These are phyloP conservation scores for Benthosema pterotum DNA, from an alignment of 2,797 vertebrate genomes.

Conservation along the genomic window DNA sequence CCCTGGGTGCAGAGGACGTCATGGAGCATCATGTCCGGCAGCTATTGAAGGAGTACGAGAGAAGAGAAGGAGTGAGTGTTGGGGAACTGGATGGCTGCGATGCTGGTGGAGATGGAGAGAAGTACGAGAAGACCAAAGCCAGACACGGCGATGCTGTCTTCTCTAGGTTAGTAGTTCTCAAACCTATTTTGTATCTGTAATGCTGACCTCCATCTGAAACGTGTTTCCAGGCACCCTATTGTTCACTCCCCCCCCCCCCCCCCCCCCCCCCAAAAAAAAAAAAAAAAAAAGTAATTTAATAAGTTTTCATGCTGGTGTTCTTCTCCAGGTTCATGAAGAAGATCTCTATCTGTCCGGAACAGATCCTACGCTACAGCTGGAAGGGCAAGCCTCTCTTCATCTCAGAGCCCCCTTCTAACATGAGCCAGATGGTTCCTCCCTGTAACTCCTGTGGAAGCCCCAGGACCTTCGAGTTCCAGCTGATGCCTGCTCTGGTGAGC, in stretches of 20 bases:
- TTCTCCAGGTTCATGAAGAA: slow-evolving; percentile 89
- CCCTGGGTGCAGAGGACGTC: slow-evolving; percentile 67
- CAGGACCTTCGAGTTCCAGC: slow-evolving; percentile 90
- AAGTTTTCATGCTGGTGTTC: too few relatives aligned
- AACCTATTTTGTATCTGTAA: too few relatives aligned
- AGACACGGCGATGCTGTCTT: slow-evolving; percentile 84
- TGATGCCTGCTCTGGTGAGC: slow-evolving; percentile 91
- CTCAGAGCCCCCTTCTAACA: slow-evolving; percentile 56
- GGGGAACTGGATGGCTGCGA: slow-evolving; percentile 66
- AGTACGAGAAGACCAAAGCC: slow-evolving; percentile 86
- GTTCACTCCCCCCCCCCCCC: too few relatives aligned
- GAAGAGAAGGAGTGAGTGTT: slow-evolving; percentile 77
- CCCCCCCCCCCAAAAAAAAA: too few relatives aligned
- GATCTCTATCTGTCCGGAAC: slow-evolving; percentile 86
- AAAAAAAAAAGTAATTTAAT: too few relatives aligned
- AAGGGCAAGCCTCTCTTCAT: slow-evolving; percentile 85
- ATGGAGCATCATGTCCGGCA: slow-evolving; percentile 81
- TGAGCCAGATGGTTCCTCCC: slow-evolving; percentile 48
- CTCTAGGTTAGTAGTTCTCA: slow-evolving; percentile 75
- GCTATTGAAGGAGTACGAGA: slow-evolving; percentile 88
- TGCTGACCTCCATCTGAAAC: too few relatives aligned
- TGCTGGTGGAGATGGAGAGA: slow-evolving; percentile 73
- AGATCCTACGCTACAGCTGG: slow-evolving; percentile 91
- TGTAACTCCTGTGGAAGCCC: slow-evolving; percentile 81
- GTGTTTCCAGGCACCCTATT: too few relatives aligned